Base-by-base conservation (phyloP, 2,888 invertebrate genomes). In the Branchellion lobata region DNA sequence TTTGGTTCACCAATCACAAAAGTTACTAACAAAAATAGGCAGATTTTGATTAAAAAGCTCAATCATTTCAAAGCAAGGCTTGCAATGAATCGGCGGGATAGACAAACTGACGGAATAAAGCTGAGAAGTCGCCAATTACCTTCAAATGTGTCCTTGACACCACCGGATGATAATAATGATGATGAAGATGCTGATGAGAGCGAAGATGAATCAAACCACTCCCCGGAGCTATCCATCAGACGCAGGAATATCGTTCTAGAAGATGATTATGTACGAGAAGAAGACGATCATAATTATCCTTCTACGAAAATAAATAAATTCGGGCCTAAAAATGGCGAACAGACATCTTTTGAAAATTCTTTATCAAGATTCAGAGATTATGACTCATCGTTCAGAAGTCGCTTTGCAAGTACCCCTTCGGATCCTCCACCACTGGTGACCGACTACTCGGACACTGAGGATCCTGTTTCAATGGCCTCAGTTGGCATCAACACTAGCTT, bases 41-140 rank as follows among this genome's bases (percentile, higher is more conserved):
- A 33, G 8, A 40, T 79, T 68, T 75, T 74, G 27, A 75, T 65
- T 8, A 79, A 79, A 75, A 79, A 79, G 75, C 69, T 79, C 33
- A 79, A 79, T 75, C 79, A 79, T 36, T 75, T 75, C 24, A 74
- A 34, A 21, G 79, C 79, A 0, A 36, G 79, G n/a, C 61, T 57
- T 33, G 31, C 29, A 1, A 75, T 75, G 79, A n/a, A n/a, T n/a
- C n/a, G 61, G 53, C 18, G 47, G 27, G 57, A 79, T 73, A 40
- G 61, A 72, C n/a, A 33, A 40, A 40, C 8, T 5, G 14, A 40
- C 8, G 40, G 14, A 14, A 40, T 8, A 14, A 5, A 40, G 14
- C 8, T 8, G 14, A 40, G 14, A 14, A 8, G 40, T 40, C 8
- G 40, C 40, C 5, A 40, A 40, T n/a, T 24, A 5, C 21, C 61